Evolutionary conservation across 2,797 vertebrate genomes (phyloP).

Genomic region (Triplophysa bombifrons): DNA sequence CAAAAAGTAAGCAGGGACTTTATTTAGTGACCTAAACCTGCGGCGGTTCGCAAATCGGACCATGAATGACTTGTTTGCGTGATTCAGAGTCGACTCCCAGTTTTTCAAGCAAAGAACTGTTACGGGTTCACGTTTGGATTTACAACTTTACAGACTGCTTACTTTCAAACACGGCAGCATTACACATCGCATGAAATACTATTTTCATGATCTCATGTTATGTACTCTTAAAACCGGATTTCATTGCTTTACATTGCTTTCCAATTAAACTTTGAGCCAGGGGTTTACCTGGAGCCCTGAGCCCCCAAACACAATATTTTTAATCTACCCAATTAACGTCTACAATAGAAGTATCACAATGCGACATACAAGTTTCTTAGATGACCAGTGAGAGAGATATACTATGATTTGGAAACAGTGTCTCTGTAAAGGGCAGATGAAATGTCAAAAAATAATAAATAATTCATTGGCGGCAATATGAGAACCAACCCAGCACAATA

Average conservation of each 20-base stretch:
- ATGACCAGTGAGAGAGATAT: constrained; percentile 18
- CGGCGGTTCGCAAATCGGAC: no score
- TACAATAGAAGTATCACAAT: constrained; percentile 34
- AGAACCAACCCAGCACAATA: constrained; percentile 13
- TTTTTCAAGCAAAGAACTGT: no score
- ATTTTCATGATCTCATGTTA: neutral
- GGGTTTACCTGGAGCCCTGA: constrained; percentile 36
- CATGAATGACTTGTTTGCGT: no score
- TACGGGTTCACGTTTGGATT: no score
- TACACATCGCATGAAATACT: no score
- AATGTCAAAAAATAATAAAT: constrained; percentile 52
- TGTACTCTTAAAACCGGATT: constrained; percentile 35
- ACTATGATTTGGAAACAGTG: constrained; percentile 16
- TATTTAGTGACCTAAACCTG: no score
- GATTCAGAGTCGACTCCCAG: no score
- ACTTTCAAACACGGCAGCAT: no score
- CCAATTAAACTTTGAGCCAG: constrained; percentile 42
- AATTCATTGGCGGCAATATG: constrained; percentile 36
- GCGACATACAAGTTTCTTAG: constrained; percentile 20
- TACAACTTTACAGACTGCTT: no score
- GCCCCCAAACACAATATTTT: constrained; percentile 13
- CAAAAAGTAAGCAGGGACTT: no score
- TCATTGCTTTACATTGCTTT: constrained; percentile 43
- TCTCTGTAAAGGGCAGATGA: constrained; percentile 52
- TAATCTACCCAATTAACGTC: constrained; percentile 3